These are phyloP conservation scores for Drosophila melanogaster DNA, from an alignment of 1,140 invertebrate species.

Conservation along the genomic window Release_6_plus_ISO1_MT NC_004354.4:13713001-13713500, in stretches of 20 bases:
- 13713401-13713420: background rate
- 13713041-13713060: slow-evolving; percentile 98
- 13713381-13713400: too few relatives aligned
- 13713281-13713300: slow-evolving; percentile 96
- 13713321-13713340: slow-evolving; percentile 91
- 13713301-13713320: slow-evolving; percentile 96
- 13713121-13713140: slow-evolving; percentile 96
- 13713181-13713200: slow-evolving; percentile 84
- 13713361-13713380: slow-evolving; percentile 15
- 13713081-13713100: slow-evolving; percentile 92
- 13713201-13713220: slow-evolving; percentile 97
- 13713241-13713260: slow-evolving; percentile 96
- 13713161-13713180: too few relatives aligned
- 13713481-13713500: slow-evolving; percentile 93
- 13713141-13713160: slow-evolving; percentile 85
- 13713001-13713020: slow-evolving; percentile 97
- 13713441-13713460: slow-evolving; percentile 95
- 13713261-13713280: slow-evolving; percentile 98
- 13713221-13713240: slow-evolving; percentile 95
- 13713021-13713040: slow-evolving; percentile 96
- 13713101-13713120: slow-evolving; percentile 96
- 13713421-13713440: slow-evolving; percentile 91
- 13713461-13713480: slow-evolving; percentile 95
- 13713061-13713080: slow-evolving; percentile 94
- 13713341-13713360: slow-evolving; percentile 92